Evolutionary conservation across 2,888 invertebrate genomes (phyloP).

Genomic region (Lasioglossum morio): DNA sequence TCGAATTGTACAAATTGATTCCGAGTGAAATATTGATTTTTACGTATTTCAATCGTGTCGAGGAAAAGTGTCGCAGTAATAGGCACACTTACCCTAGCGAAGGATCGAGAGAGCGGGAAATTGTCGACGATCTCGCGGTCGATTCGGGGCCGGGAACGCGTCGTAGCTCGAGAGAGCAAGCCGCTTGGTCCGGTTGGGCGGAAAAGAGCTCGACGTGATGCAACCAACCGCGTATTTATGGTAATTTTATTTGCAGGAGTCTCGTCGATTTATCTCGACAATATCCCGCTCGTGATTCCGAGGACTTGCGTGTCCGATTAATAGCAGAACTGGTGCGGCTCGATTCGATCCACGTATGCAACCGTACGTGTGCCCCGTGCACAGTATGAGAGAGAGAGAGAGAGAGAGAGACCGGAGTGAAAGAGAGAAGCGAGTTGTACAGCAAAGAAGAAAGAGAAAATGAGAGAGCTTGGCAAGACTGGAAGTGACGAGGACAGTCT

Average conservation of each 20-base stretch:
- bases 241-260: slow-evolving; percentile 60
- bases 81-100: too few species aligned
- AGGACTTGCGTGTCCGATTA: slow-evolving; percentile 59
- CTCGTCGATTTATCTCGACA: slow-evolving; percentile 48
- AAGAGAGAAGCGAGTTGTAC: neutral
- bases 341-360: neutral
- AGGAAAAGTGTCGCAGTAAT: too few species aligned
- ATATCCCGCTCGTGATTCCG: slow-evolving; percentile 56
- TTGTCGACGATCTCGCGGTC: neutral
- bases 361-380: too few species aligned
- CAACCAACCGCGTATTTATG: slow-evolving; percentile 46
- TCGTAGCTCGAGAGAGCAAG: neutral
- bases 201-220: slow-evolving; percentile 34
- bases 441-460: slow-evolving; percentile 12
- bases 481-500: slow-evolving; percentile 43
- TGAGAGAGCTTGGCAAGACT: neutral
- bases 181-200: slow-evolving; percentile 7
- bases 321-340: slow-evolving; percentile 49
- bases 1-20: too few species aligned
- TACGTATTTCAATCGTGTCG: too few species aligned
- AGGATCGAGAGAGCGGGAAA: slow-evolving; percentile 5
- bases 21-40: too few species aligned
- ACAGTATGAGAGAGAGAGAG: neutral
- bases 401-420: neutral
- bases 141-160: slow-evolving; percentile 10